A percentile compares a stretch with the other conserved stretches of the same genome.
Conservation (phyloP, 2,888 invertebrate genomes). For the Drosophila infuscata region DNA sequence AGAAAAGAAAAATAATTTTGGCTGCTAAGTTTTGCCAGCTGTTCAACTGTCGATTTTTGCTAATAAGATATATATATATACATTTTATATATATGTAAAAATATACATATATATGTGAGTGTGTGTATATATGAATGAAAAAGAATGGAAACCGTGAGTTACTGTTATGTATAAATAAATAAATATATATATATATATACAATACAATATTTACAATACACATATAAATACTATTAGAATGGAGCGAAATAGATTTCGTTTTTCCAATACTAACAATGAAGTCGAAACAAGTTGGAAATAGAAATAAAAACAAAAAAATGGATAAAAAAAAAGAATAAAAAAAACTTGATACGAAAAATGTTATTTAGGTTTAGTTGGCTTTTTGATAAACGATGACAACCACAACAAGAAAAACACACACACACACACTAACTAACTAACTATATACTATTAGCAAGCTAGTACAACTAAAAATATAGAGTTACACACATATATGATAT, state of each 20-base stretch:
- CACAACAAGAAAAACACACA: constrained; percentile 3
- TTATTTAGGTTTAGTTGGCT: constrained; percentile 72
- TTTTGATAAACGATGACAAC: constrained; percentile 39
- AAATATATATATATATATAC: constrained; percentile 11
- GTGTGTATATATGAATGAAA: constrained; percentile 22
- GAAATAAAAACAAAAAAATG: background rate
- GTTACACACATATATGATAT: constrained; percentile 23
- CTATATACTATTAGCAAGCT: constrained; percentile 46
- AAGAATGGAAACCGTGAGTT: constrained; percentile 31
- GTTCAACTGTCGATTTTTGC: constrained; percentile 84
- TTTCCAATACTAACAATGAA: constrained; percentile 21
- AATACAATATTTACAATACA: constrained; percentile 8
- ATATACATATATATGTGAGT: constrained; percentile 5
- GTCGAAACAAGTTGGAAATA: constrained; percentile 16
- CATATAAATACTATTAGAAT: constrained; percentile 14
- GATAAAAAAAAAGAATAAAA: background rate
- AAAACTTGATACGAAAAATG: constrained; percentile 44
- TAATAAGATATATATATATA: constrained; percentile 66
- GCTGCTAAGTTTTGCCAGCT: constrained; percentile 62
- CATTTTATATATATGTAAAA: constrained; percentile 3
- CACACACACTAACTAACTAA: constrained; percentile 13
- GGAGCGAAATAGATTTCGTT: background rate
- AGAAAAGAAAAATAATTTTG: constrained; percentile 18
- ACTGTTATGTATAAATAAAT: constrained; percentile 38
- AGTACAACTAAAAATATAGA: constrained; percentile 36